A percentile compares a stretch with the other conserved stretches of the same genome.
Conservation (phyloP, 2,113 vertebrate species). For the Corvus moneduloides region DNA sequence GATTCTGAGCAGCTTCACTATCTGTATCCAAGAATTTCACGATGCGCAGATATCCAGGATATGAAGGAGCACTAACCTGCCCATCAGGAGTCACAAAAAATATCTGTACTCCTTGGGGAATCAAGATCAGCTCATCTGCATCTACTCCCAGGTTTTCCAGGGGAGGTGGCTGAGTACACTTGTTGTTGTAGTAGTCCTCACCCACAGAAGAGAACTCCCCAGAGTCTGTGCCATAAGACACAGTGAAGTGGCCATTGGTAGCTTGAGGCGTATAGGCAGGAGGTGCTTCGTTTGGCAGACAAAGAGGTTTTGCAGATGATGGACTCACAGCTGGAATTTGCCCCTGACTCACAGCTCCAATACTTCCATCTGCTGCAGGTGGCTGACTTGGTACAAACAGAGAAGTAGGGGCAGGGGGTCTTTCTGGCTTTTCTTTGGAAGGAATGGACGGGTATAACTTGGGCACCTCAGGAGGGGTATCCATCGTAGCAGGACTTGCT, state of each 20-base stretch:
- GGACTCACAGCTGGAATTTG: neutral
- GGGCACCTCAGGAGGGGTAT: constrained; percentile 8
- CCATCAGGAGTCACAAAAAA: constrained; percentile 95
- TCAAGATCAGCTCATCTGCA: constrained; percentile 87
- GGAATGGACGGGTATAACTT: constrained; percentile 81
- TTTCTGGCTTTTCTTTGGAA: constrained; percentile 70
- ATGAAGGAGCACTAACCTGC: constrained; percentile 94
- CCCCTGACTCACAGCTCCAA: neutral
- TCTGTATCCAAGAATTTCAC: constrained; percentile 86
- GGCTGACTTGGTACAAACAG: neutral
- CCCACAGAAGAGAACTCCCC: constrained; percentile 89
- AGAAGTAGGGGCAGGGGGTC: constrained; percentile 53
- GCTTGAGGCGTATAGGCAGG: constrained; percentile 91
- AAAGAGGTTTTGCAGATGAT: neutral
- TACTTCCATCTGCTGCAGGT: constrained; percentile 24
- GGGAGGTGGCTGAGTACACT: constrained; percentile 77
- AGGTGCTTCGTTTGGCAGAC: constrained; percentile 76
- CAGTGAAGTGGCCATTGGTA: constrained; percentile 86
- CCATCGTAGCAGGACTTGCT: neutral
- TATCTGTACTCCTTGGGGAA: constrained; percentile 94
- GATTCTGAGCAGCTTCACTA: constrained; percentile 70
- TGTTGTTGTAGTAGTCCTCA: constrained; percentile 85
- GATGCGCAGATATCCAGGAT: constrained; percentile 93
- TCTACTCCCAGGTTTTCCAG: constrained; percentile 86
- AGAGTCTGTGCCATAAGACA: constrained; percentile 90